These are phyloP conservation scores for Pristionchus arcanus DNA, from an alignment of 2,888 invertebrate species.

Conservation along the genomic window DNA sequence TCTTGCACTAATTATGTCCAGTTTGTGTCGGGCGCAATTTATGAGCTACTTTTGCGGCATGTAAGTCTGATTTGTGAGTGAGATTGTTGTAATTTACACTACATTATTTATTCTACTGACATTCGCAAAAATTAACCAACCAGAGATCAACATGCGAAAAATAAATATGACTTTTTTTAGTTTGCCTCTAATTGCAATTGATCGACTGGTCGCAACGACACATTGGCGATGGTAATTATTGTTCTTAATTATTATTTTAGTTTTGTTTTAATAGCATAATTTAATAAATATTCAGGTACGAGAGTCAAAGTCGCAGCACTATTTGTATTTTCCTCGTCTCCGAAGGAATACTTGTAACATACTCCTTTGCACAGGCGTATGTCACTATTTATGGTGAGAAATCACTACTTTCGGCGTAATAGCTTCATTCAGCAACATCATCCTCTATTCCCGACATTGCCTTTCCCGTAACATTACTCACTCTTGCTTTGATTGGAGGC, in stretches of 20 bases:
- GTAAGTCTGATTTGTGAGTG: not conserved
- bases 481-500: not conserved
- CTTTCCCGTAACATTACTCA: not conserved
- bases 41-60: constrained; percentile 17
- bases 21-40: not conserved
- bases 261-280: not conserved
- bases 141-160: no score
- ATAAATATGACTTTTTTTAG: no score
- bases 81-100: no score
- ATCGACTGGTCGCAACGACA: not conserved
- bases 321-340: not conserved
- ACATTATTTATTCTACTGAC: no score
- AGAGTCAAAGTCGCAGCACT: not conserved
- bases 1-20: not conserved
- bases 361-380: not conserved
- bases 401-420: not conserved
- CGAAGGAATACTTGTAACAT: not conserved
- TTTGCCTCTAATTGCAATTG: not conserved
- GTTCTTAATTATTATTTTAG: not conserved
- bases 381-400: not conserved
- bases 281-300: not conserved
- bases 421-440: not conserved
- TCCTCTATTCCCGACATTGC: not conserved
- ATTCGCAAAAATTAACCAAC: no score
- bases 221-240: constrained; percentile 7